These are phyloP conservation scores for Trachelus iudaicus DNA, from an alignment of 2,888 invertebrate genomes.

Conservation along the genomic window DNA sequence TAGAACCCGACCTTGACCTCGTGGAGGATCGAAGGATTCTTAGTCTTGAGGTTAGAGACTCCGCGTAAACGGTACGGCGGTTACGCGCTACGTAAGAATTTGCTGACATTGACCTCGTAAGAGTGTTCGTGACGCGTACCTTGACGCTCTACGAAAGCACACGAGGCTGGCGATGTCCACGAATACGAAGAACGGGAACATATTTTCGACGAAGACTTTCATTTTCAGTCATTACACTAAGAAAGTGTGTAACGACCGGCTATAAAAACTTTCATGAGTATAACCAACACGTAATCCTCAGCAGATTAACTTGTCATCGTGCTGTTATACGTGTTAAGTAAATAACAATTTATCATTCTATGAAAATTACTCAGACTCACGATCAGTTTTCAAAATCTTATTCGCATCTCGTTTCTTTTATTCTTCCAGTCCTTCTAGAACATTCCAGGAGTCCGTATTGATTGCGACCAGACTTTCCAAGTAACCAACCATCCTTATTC, in stretches of 20 bases:
- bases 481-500: neutral
- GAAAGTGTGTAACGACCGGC: neutral
- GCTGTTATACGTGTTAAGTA: neutral
- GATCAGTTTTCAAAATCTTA: neutral
- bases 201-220: neutral
- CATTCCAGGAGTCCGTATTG: neutral
- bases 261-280: neutral
- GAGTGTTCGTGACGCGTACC: slow-evolving; percentile 1
- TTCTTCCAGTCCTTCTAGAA: neutral
- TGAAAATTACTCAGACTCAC: neutral
- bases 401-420: neutral
- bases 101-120: neutral
- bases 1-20: neutral
- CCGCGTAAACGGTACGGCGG: neutral
- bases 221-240: neutral
- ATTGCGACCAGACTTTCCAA: neutral
- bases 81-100: slow-evolving; percentile 4
- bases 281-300: neutral
- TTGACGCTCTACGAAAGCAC: neutral
- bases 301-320: neutral
- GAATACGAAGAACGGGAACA: neutral
- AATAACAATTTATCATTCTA: neutral
- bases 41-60: neutral
- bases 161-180: neutral
- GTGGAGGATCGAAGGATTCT: slow-evolving; percentile 1